phyloP scores from a whole-genome alignment of 1,140 invertebrate species.

The Drosophila quadrilineata region DNA sequence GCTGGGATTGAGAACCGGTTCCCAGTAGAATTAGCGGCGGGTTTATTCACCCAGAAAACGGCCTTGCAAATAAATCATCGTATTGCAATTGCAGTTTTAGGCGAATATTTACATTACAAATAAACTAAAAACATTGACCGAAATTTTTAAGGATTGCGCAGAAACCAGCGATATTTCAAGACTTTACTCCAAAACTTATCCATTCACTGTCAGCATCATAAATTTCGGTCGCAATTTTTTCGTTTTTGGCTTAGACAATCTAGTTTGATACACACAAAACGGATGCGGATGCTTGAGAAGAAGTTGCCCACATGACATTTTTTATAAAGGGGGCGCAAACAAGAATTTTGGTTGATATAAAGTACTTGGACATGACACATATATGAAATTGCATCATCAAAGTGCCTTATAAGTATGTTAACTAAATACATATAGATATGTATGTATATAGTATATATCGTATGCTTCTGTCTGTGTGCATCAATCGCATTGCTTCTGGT shows the following conservation, averaged over 20 bases:
- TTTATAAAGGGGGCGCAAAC: constrained; percentile 7
- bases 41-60: constrained; percentile 45
- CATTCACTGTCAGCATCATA: constrained; percentile 58
- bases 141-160: constrained; percentile 53
- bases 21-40: constrained; percentile 17
- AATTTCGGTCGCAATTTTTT: constrained; percentile 76
- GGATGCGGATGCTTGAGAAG: constrained; percentile 42
- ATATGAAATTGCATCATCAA: constrained; percentile 32
- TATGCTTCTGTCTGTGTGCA: constrained; percentile 64
- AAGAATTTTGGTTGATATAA: constrained; percentile 39
- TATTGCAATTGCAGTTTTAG: constrained; percentile 62
- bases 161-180: constrained; percentile 16
- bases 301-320: constrained; percentile 18
- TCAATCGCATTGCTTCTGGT: constrained; percentile 72
- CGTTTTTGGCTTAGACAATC: constrained; percentile 40
- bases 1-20: constrained; percentile 52
- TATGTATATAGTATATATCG: no score
- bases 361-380: constrained; percentile 23
- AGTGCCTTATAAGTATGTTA: constrained; percentile 34
- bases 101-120: constrained; percentile 46
- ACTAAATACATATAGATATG: no score
- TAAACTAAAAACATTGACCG: constrained; percentile 62
- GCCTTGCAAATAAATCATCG: constrained; percentile 49
- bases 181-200: constrained; percentile 9
- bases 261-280: constrained; percentile 79